Evolutionary conservation across 2,888 invertebrate genomes (phyloP).

Genomic region (Tromatobia lineatoria): DNA sequence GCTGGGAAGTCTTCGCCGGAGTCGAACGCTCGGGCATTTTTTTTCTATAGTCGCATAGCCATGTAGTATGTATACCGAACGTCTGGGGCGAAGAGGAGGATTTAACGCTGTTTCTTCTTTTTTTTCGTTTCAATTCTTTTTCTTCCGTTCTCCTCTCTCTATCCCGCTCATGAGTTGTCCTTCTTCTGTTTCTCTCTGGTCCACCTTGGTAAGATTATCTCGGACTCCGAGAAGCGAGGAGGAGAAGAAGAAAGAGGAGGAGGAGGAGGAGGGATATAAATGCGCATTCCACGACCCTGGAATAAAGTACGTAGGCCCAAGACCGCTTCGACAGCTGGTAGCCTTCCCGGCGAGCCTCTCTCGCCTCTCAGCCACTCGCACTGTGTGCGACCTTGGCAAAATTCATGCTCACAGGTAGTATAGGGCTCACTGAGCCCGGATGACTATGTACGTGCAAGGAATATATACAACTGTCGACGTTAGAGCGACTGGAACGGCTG

Average conservation of each 20-base stretch:
- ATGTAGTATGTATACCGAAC: slow-evolving; percentile 1
- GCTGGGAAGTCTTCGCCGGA: slow-evolving; percentile 66
- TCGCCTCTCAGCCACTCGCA: neutral
- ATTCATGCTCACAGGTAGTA: slow-evolving; percentile 8
- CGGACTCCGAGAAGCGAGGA: slow-evolving; percentile 21
- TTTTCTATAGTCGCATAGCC: slow-evolving; percentile 46
- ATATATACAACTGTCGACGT: neutral
- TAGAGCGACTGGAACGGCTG: neutral
- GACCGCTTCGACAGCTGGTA: slow-evolving; percentile 53
- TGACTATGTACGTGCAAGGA: neutral
- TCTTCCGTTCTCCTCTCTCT: slow-evolving; percentile 69
- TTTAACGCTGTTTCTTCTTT: slow-evolving; percentile 69
- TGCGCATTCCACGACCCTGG: slow-evolving; percentile 55
- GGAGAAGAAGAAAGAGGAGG: slow-evolving; percentile 35
- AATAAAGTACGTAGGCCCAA: slow-evolving; percentile 52
- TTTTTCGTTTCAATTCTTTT: slow-evolving; percentile 31
- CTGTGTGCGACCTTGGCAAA: slow-evolving; percentile 20
- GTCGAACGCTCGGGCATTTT: slow-evolving; percentile 66
- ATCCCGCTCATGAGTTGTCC: slow-evolving; percentile 52
- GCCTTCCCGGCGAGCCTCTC: slow-evolving; percentile 4
- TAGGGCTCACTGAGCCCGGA: neutral
- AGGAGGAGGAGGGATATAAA: slow-evolving; percentile 53
- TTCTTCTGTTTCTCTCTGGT: slow-evolving; percentile 13
- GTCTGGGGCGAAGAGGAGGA: slow-evolving; percentile 61
- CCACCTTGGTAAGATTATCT: slow-evolving; percentile 66